Evolutionary conservation across 1,140 invertebrate species (phyloP).

Genomic region (Heterodera carotae): DNA sequence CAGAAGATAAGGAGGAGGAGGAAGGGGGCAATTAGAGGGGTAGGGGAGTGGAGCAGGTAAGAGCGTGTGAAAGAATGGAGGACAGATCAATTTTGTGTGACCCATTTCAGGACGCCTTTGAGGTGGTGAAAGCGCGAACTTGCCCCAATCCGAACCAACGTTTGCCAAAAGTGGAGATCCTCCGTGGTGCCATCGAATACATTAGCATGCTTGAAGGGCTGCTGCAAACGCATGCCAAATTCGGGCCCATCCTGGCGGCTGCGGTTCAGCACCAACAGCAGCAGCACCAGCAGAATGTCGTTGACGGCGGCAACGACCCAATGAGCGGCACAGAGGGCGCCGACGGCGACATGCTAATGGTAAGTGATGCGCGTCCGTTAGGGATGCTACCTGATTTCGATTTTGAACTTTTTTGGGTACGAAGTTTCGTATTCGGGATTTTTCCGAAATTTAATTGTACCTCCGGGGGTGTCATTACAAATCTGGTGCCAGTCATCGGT

Average conservation of each 20-base stretch:
- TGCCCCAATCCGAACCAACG: constrained; percentile 91
- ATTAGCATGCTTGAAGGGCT: constrained; percentile 85
- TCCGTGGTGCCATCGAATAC: constrained; percentile 94
- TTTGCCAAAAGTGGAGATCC: constrained; percentile 92
- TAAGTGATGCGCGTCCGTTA: background rate
- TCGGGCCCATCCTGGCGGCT: constrained; percentile 59
- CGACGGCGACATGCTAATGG: constrained; percentile 13
- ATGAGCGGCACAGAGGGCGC: background rate
- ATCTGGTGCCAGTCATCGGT: too few relatives aligned
- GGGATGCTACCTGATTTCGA: background rate
- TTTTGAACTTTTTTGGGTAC: too few relatives aligned
- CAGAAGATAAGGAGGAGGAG: too few relatives aligned
- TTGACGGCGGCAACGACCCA: constrained; percentile 33
- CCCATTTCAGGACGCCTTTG: constrained; percentile 80
- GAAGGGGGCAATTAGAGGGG: too few relatives aligned
- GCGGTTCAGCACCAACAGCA: constrained; percentile 33
- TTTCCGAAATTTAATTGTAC: too few relatives aligned
- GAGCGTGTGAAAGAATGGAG: background rate
- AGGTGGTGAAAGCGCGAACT: constrained; percentile 85
- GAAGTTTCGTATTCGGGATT: too few relatives aligned
- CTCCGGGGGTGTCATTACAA: too few relatives aligned
- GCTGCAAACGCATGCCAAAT: constrained; percentile 61
- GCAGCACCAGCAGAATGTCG: constrained; percentile 46
- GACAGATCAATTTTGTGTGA: background rate
- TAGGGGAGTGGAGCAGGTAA: too few relatives aligned